A percentile compares a stretch with the other conserved stretches of the same genome.
Conservation (phyloP, 2,888 invertebrate species). For the Philereme vetulata region DNA sequence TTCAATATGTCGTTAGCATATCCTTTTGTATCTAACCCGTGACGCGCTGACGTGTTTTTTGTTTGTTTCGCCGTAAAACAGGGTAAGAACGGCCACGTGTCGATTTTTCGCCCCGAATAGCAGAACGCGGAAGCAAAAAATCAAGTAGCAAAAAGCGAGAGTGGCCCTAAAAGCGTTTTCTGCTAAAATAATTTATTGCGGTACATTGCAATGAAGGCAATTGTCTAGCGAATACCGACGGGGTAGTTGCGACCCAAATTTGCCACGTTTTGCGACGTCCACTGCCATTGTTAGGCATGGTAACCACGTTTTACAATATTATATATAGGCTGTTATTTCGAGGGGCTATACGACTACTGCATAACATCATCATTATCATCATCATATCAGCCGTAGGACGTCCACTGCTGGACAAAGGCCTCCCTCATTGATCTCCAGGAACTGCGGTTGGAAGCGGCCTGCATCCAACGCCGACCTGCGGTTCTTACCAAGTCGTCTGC, state of each 20-base stretch:
- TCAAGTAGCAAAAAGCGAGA: slow-evolving; percentile 70
- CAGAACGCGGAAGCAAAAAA: slow-evolving; percentile 65
- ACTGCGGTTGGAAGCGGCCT: too few species aligned
- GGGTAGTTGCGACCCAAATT: slow-evolving; percentile 47
- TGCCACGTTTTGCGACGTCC: slow-evolving; percentile 53
- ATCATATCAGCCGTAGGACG: too few species aligned
- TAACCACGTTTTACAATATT: slow-evolving; percentile 34
- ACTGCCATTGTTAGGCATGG: slow-evolving; percentile 46
- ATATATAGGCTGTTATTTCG: slow-evolving; percentile 38
- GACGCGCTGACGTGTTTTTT: slow-evolving; percentile 29
- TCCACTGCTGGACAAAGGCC: too few species aligned
- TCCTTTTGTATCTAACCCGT: slow-evolving; percentile 28
- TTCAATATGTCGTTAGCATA: slow-evolving; percentile 19
- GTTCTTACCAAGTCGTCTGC: too few species aligned
- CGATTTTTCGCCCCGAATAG: slow-evolving; percentile 57
- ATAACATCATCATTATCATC: too few species aligned
- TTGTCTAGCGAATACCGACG: slow-evolving; percentile 51
- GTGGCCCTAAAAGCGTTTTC: slow-evolving; percentile 62
- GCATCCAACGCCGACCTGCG: too few species aligned
- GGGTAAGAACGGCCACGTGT: slow-evolving; percentile 70
- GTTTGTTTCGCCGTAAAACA: slow-evolving; percentile 34
- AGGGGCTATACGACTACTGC: not conserved
- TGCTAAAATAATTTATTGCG: slow-evolving; percentile 69
- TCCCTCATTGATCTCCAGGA: too few species aligned
- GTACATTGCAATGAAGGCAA: slow-evolving; percentile 49